phyloP scores from a whole-genome alignment of 2,797 vertebrate genomes.

The Geotria australis region DNA sequence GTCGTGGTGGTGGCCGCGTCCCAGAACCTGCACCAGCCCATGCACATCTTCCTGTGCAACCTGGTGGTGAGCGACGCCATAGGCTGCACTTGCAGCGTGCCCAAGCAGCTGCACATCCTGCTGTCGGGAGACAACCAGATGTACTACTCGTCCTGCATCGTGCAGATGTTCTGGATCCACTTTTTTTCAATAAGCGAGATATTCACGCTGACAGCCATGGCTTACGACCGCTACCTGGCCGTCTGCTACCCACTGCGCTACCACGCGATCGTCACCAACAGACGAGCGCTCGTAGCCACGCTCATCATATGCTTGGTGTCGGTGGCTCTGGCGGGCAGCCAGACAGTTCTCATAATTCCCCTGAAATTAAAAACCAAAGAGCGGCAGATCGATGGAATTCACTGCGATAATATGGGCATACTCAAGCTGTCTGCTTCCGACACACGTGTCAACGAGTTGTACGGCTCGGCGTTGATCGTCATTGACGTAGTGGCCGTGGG shows the following conservation, averaged over 20 bases:
- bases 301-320: too few relatives aligned
- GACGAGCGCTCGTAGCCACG: constrained; percentile 2
- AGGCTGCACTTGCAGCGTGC: constrained; percentile 8
- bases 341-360: too few relatives aligned
- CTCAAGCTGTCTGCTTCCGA: too few relatives aligned
- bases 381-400: too few relatives aligned
- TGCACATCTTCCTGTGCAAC: constrained; percentile 11
- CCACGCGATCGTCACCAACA: constrained; percentile 4
- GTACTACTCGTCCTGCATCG: constrained; percentile 7
- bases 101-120: constrained; percentile 8
- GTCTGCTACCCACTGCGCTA: constrained; percentile 12
- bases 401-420: too few relatives aligned
- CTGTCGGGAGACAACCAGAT: constrained; percentile 5
- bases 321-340: too few relatives aligned
- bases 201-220: constrained; percentile 11
- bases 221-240: constrained; percentile 12
- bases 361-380: too few relatives aligned
- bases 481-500: too few relatives aligned
- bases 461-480: too few relatives aligned
- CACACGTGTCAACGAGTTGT: too few relatives aligned
- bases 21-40: constrained; percentile 5
- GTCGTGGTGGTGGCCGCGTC: too few relatives aligned
- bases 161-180: constrained; percentile 11
- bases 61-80: constrained; percentile 9
- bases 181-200: constrained; percentile 11